A percentile compares a stretch with the other conserved stretches of the same genome.
Evolutionary conservation across 2,113 vertebrate genomes (phyloP).

Genomic region (Platysternon megacephalum): DNA sequence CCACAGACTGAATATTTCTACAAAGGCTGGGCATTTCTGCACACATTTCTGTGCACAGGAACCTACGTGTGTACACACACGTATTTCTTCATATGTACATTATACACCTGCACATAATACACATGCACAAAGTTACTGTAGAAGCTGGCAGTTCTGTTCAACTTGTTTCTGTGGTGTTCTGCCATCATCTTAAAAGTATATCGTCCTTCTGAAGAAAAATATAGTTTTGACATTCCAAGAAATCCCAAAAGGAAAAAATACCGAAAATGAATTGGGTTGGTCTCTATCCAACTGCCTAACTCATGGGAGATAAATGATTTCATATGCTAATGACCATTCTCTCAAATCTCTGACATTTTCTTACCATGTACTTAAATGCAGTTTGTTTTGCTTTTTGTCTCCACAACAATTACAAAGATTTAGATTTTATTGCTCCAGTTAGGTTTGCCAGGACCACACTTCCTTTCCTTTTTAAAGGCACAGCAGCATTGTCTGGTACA

Average conservation of each 20-base stretch:
- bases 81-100: neutral
- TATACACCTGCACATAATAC: rapidly evolving
- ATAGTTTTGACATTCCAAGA: slow-evolving; percentile 71
- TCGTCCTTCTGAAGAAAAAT: slow-evolving; percentile 60
- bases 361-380: slow-evolving; percentile 77
- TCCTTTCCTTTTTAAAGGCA: slow-evolving; percentile 77
- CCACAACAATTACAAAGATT: slow-evolving; percentile 84
- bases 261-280: slow-evolving; percentile 71
- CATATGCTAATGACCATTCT: slow-evolving; percentile 72
- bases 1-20: neutral
- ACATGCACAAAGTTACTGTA: rapidly evolving
- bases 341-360: slow-evolving; percentile 75
- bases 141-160: neutral
- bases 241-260: slow-evolving; percentile 68
- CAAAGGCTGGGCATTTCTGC: neutral
- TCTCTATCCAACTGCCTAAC: slow-evolving; percentile 42
- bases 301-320: slow-evolving; percentile 74
- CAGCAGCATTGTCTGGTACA: slow-evolving; percentile 24
- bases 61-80: neutral
- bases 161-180: slow-evolving; percentile 1
- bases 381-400: slow-evolving; percentile 85
- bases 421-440: slow-evolving; percentile 76
- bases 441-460: slow-evolving; percentile 74
- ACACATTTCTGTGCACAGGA: neutral
- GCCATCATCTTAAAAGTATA: slow-evolving; percentile 41